Conservation (phyloP, 2,888 invertebrate species). For the Shargacucullia verbasci region DNA sequence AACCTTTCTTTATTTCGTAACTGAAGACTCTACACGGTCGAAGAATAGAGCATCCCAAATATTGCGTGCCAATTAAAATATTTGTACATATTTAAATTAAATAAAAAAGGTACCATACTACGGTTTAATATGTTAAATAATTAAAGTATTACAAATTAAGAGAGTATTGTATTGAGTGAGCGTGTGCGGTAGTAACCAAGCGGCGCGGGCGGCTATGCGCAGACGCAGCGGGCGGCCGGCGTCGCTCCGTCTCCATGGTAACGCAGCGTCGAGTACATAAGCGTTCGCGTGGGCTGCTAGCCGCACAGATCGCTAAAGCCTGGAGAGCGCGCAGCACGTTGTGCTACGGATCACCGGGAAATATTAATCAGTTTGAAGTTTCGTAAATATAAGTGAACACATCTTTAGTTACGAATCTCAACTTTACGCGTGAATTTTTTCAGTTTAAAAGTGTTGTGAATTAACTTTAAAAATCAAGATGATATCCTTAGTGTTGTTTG, state of each 20-base stretch:
- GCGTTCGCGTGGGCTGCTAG: constrained; percentile 64
- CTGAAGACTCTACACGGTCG: constrained; percentile 71
- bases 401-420: constrained; percentile 87
- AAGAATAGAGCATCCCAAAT: constrained; percentile 49
- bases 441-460: constrained; percentile 84
- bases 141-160: constrained; percentile 43
- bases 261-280: constrained; percentile 79
- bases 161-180: constrained; percentile 49
- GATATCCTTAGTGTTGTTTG: constrained; percentile 88
- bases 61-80: constrained; percentile 37
- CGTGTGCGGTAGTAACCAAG: constrained; percentile 44
- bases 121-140: constrained; percentile 29
- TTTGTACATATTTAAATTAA: constrained; percentile 44
- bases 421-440: constrained; percentile 76
- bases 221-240: constrained; percentile 73
- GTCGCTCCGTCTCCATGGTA: constrained; percentile 84
- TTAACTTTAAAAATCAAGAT: constrained; percentile 74
- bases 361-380: constrained; percentile 80
- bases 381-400: constrained; percentile 85
- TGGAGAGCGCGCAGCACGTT: constrained; percentile 86
- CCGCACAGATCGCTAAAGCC: constrained; percentile 80
- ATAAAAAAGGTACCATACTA: constrained; percentile 31
- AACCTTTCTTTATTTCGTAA: constrained; percentile 82
- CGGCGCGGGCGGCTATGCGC: constrained; percentile 56
- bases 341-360: constrained; percentile 86